Base-by-base conservation (phyloP, 2,797 vertebrate species). In the Etheostoma nigrum region DNA sequence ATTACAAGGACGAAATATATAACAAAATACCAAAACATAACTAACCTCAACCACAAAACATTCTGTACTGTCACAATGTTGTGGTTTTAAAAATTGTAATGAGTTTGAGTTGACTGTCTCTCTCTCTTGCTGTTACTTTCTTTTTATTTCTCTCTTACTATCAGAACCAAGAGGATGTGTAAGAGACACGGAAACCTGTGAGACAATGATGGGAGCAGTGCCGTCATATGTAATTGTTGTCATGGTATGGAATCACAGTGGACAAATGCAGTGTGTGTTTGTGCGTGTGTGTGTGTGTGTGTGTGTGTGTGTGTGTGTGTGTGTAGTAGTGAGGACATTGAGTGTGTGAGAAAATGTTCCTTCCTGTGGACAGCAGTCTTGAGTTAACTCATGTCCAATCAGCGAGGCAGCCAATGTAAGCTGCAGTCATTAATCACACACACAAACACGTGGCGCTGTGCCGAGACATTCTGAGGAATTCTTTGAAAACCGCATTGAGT, bases 371-470 rank as follows among this genome's bases (percentile, higher is more conserved):
- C 23, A 62, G 45, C 76, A 72, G 58, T 73, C 64, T 36, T 25
- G 54, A 83, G 63, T 83, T 65, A 81, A 82, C 81, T 82, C 55
- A 58, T 66, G 67, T 77, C 78, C 79, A 82, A 67, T 85, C 79
- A 52, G 49, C 27, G 7, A 67, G 65, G 72, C 72, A 52, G 78
- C 68, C 70, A 57, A 69, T 75, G 30, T 65, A 59, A 76, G 63
- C 76, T 86, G 83, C 84, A 82, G 82, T 76, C 74, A 83, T 81
- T 83, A 67, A 81, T 88, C 75, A 77, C 71, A 62, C 64, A n/a
- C 63, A 57, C 16, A 60, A 8, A 60, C 25, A 14, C 11, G 54
- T 9, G 4, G 55, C 14, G 25, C 57, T 19, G 13, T 13, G 23
- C 2, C 0, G 33, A 70, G 64, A 69, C 59, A 16, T 19, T 73